Evolutionary conservation across 2,888 invertebrate genomes (phyloP).

Genomic region (Aspidiotus rigidus): DNA sequence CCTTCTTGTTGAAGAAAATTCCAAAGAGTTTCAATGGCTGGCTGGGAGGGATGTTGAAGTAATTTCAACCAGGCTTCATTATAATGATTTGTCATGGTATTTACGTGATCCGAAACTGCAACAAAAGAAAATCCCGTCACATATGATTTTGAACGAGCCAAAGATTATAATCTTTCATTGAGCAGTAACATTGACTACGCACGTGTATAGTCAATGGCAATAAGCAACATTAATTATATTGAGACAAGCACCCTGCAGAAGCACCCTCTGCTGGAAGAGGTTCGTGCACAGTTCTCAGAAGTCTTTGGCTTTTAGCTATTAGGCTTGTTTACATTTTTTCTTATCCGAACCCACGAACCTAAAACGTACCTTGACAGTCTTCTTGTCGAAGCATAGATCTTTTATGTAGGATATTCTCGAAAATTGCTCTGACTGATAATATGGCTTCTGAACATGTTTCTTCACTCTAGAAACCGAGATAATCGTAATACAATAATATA

Average conservation of each 20-base stretch:
- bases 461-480: neutral
- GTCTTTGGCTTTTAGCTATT: too few species aligned
- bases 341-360: too few species aligned
- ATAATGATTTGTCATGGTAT: conserved; percentile 8
- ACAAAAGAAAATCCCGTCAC: neutral
- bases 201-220: too few species aligned
- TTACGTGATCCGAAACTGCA: conserved; percentile 9
- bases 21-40: conserved; percentile 63
- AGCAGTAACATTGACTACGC: too few species aligned
- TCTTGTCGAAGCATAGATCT: conserved; percentile 43
- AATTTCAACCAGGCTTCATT: conserved; percentile 16
- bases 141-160: neutral
- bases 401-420: conserved; percentile 12
- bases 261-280: too few species aligned
- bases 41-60: conserved; percentile 38
- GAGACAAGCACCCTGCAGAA: too few species aligned
- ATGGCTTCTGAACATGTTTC: conserved; percentile 13
- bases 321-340: too few species aligned
- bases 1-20: conserved; percentile 65
- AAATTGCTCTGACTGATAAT: conserved; percentile 11
- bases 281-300: too few species aligned
- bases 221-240: too few species aligned
- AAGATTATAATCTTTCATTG: neutral
- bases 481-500: too few species aligned
- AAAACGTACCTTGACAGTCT: neutral